Conservation (phyloP, 1,140 invertebrate genomes). For the Drosophila pallidifrons region DNA sequence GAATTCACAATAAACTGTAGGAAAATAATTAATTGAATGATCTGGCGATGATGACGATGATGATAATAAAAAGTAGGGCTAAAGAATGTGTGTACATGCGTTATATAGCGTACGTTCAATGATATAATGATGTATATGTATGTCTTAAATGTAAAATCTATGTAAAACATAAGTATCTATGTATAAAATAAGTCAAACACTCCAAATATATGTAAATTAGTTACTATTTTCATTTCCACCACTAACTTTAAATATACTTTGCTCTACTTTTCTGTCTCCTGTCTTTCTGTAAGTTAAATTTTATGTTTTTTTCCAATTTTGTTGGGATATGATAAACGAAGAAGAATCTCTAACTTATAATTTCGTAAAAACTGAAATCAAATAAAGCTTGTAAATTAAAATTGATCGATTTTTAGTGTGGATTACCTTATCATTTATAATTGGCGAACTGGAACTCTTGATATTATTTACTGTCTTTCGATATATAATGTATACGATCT, state of each 20-base stretch:
- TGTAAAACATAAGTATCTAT: slow-evolving; percentile 76
- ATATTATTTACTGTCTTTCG: slow-evolving; percentile 10
- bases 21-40: slow-evolving; percentile 50
- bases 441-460: slow-evolving; percentile 20
- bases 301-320: slow-evolving; percentile 23
- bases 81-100: slow-evolving; percentile 5
- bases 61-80: neutral
- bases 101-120: slow-evolving; percentile 48
- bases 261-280: slow-evolving; percentile 29
- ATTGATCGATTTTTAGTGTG: slow-evolving; percentile 33
- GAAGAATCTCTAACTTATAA: slow-evolving; percentile 38
- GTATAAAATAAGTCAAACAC: slow-evolving; percentile 71
- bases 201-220: slow-evolving; percentile 82
- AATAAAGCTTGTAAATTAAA: slow-evolving; percentile 80
- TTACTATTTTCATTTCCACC: slow-evolving; percentile 34
- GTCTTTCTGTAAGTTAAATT: slow-evolving; percentile 25
- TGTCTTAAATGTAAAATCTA: slow-evolving; percentile 75
- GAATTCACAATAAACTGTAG: slow-evolving; percentile 62
- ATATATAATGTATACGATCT: neutral
- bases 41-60: slow-evolving; percentile 20
- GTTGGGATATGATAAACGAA: slow-evolving; percentile 27
- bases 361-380: slow-evolving; percentile 48
- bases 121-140: slow-evolving; percentile 64
- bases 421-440: slow-evolving; percentile 15
- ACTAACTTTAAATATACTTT: slow-evolving; percentile 56